Base-by-base conservation (phyloP, 2,113 vertebrate genomes). In the Eleginops maclovinus region DNA sequence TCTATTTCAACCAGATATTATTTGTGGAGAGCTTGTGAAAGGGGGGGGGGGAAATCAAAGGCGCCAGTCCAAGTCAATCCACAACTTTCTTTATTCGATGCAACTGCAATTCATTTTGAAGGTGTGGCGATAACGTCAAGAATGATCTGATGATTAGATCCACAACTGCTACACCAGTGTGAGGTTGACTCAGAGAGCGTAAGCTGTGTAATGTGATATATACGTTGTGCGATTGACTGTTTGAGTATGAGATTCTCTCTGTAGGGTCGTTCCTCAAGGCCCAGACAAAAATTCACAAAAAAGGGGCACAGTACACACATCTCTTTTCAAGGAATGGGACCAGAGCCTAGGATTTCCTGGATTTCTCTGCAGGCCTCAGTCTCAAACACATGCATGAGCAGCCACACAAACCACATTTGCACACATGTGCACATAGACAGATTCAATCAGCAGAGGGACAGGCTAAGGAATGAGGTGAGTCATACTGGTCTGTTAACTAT, bases 331-430 rank as follows among this genome's bases (percentile, higher is more conserved):
- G 77, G 74, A 89, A 79, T 50, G 63, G 86, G 77, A 92, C 56
- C 72, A 79, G 84, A 87, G 84, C 84, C 87, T 72, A 63, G 78
- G 87, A 92, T 91, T 92, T 91, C 85, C 87, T 82, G 87, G 88
- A 87, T 86, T 88, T 83, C 75, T 86, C 59, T 69, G 68, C 50
- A 43, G 77, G 73, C 75, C 65, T 87, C 75, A 77, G 66, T 86
- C 76, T 73, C 54, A 46, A 77, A 64, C 61, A 67, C 80, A 84
- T 54, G 63, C 61, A 72, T 72, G 61, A 71, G 40, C 19, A 8
- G 49, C 74, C 65, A 41, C 72, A 82, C 61, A 71, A 82, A 78
- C 68, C 81, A 74, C 82, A 75, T 59, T 22, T 28, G 53, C 71
- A 41, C 56, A 79, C 58, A 15, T 55, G 36, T 55, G 26, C 53